Conservation (phyloP, 2,113 vertebrate genomes). For the Colossoma macropomum region DNA sequence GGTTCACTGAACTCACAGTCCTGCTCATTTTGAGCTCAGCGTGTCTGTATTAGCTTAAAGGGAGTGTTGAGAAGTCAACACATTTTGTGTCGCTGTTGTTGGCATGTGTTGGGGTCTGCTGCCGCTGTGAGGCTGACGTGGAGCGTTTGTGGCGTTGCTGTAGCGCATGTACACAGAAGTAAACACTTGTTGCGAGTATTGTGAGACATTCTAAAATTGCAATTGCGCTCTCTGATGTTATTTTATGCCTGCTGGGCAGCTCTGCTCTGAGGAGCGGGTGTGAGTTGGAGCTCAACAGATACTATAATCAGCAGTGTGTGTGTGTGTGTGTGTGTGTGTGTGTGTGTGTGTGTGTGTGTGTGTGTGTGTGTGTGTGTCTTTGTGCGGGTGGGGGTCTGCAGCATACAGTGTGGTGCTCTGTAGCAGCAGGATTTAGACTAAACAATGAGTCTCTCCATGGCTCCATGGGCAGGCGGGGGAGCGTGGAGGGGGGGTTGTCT, state of each 20-base stretch:
- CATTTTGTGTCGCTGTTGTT: constrained; percentile 4
- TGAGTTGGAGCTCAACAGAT: constrained; percentile 18
- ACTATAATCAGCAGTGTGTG: constrained; percentile 19
- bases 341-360: background rate
- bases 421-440: constrained; percentile 64
- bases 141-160: background rate
- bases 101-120: background rate
- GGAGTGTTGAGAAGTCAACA: background rate
- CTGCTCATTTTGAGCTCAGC: background rate
- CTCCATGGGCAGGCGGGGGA: constrained; percentile 45
- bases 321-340: constrained; percentile 35
- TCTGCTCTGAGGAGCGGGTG: constrained; percentile 19
- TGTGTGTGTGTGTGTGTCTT: constrained; percentile 32
- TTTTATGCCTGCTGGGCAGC: constrained; percentile 9
- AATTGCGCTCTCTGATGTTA: background rate
- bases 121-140: background rate
- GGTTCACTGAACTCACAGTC: constrained; percentile 27
- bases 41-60: background rate
- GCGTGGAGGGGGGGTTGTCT: background rate
- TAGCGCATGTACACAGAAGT: background rate
- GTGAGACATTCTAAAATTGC: background rate
- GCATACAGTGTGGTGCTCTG: constrained; percentile 48
- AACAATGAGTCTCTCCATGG: constrained; percentile 62
- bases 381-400: constrained; percentile 29
- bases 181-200: background rate